These are phyloP conservation scores for Heterodera schachtii DNA, from an alignment of 1,140 invertebrate genomes.

Conservation along the genomic window DNA sequence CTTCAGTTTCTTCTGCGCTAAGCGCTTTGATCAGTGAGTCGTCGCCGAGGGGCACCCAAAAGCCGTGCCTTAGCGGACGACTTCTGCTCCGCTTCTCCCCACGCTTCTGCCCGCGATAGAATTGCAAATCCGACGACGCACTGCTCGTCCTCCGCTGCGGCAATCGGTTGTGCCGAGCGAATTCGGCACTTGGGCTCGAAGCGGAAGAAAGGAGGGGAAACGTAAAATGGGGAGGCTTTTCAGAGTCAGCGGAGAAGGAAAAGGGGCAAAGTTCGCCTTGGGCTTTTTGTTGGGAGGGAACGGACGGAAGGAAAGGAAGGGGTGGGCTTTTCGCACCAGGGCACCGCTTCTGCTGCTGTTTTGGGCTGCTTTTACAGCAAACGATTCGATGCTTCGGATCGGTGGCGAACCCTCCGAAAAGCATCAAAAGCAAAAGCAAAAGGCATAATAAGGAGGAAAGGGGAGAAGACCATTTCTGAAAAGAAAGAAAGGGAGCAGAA, in stretches of 20 bases:
- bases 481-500: too few relatives aligned
- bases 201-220: not conserved
- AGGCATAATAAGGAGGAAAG: too few relatives aligned
- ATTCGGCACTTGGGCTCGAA: not conserved
- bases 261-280: not conserved
- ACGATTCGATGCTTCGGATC: not conserved
- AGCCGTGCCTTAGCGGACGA: conserved; percentile 35
- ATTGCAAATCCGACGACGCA: conserved; percentile 11
- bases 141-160: conserved; percentile 2
- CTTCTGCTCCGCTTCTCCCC: not conserved
- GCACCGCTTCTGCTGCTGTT: not conserved
- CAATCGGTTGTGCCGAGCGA: not conserved
- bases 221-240: not conserved
- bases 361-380: not conserved
- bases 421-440: not conserved
- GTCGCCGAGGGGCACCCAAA: conserved; percentile 49
- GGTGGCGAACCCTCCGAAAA: not conserved
- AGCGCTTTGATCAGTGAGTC: conserved; percentile 51
- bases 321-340: not conserved
- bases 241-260: not conserved
- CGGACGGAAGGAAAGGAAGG: too few relatives aligned
- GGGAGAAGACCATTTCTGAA: too few relatives aligned
- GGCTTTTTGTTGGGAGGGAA: not conserved
- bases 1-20: conserved; percentile 28
- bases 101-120: conserved; percentile 12